These are phyloP conservation scores for Dolichotis patagonum DNA, from an alignment of 2,113 vertebrate species.

Conservation along the genomic window DNA sequence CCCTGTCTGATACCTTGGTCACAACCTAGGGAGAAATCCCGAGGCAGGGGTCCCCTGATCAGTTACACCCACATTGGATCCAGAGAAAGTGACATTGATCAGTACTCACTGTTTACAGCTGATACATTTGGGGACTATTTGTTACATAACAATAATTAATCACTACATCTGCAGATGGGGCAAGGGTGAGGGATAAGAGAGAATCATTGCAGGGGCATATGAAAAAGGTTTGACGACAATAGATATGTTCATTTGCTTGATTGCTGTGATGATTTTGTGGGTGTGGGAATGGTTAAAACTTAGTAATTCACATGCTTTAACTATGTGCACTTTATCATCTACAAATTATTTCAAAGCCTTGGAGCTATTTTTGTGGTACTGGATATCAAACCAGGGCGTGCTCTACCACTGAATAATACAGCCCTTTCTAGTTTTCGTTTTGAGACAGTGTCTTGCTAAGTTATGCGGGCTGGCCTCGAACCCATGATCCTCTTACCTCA, in stretches of 20 bases:
- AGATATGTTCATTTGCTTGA: background rate
- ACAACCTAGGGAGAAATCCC: background rate
- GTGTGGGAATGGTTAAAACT: background rate
- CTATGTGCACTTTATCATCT: background rate
- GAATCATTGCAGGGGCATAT: background rate
- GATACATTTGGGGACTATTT: background rate
- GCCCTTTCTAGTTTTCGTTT: background rate
- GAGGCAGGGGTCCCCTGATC: background rate
- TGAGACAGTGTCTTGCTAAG: background rate
- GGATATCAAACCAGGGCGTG: background rate
- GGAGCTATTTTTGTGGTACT: background rate
- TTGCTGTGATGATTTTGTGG: background rate
- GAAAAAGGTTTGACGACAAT: background rate
- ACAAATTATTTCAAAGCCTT: background rate
- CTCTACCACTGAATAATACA: background rate
- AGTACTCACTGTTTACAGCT: background rate
- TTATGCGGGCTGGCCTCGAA: background rate
- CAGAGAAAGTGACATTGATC: background rate
- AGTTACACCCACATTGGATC: background rate
- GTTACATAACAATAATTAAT: slow-evolving; percentile 10
- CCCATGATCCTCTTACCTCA: background rate
- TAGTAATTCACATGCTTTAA: background rate
- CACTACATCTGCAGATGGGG: background rate
- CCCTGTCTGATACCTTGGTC: background rate
- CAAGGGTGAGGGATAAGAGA: background rate